A percentile compares a stretch with the other conserved stretches of the same genome.
phyloP scores from a whole-genome alignment of 2,888 invertebrate species.

The Helobdella robusta region DNA sequence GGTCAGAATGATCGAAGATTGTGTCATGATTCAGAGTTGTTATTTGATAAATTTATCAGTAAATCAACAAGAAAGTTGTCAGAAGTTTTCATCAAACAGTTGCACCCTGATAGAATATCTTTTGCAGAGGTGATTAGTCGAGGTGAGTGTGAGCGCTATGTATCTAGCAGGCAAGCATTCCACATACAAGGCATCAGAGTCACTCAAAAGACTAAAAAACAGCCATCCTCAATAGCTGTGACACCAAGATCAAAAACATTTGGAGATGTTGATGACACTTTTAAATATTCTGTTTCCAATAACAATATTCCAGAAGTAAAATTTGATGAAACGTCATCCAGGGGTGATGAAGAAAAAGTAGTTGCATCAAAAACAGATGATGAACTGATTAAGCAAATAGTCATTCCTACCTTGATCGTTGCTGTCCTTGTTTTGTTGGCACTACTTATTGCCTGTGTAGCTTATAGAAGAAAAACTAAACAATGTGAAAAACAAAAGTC shows the following conservation, averaged over 20 bases:
- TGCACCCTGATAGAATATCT: not conserved
- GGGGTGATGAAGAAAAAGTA: not conserved
- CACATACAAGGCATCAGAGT: not conserved
- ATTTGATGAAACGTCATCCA: no score
- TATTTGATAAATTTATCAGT: not conserved
- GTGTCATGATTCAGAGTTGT: not conserved
- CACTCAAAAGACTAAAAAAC: not conserved
- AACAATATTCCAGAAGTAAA: no score
- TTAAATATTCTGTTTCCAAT: no score
- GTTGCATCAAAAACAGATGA: not conserved
- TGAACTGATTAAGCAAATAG: constrained; percentile 19
- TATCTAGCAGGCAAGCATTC: not conserved
- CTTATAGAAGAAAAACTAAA: not conserved
- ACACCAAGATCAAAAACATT: no score
- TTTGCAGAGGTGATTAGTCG: not conserved
- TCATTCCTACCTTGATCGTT: constrained; percentile 6
- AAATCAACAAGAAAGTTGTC: not conserved
- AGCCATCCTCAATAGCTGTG: not conserved
- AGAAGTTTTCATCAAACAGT: not conserved
- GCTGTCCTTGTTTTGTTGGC: constrained; percentile 5
- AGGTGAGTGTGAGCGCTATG: not conserved
- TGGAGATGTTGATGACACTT: no score
- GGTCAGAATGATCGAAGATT: constrained; percentile 8
- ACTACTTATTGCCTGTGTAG: constrained; percentile 14
- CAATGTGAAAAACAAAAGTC: not conserved